phyloP scores from a whole-genome alignment of 2,113 vertebrate species.

The Aegithalos caudatus region DNA sequence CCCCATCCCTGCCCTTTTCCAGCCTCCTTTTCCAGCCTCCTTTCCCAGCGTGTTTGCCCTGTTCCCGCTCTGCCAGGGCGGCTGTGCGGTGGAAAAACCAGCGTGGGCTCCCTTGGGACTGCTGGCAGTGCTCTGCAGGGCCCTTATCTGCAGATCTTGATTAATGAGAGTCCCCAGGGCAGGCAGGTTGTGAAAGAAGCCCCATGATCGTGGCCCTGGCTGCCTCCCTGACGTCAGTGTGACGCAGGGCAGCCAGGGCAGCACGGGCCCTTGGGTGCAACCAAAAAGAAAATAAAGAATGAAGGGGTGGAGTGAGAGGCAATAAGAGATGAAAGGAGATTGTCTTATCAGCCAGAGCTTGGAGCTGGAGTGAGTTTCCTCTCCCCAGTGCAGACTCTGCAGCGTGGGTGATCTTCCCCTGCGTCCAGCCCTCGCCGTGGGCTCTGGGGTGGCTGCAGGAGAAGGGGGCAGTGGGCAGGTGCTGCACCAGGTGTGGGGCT shows the following conservation, averaged over 20 bases:
- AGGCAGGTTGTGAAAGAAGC: constrained; percentile 35
- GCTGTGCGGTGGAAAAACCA: not conserved
- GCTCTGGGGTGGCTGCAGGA: not conserved
- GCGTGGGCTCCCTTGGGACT: not conserved
- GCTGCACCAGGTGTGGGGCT: not conserved
- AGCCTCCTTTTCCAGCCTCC: not conserved
- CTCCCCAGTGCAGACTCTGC: not conserved
- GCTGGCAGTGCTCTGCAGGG: not conserved
- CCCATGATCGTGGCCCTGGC: not conserved
- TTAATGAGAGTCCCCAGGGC: not conserved
- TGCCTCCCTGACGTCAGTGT: constrained; percentile 40
- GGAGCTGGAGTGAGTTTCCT: not conserved
- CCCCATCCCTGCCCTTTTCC: not conserved
- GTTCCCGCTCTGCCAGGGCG: not conserved
- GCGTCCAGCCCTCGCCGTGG: not conserved
- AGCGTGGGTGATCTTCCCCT: not conserved
- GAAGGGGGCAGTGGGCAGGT: not conserved
- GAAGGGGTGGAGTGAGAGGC: not conserved
- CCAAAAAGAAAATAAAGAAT: not conserved
- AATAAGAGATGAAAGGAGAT: not conserved
- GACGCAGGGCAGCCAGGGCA: not conserved
- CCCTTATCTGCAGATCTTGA: not conserved
- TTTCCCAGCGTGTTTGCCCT: not conserved
- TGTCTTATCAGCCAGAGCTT: constrained; percentile 6
- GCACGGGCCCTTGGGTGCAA: not conserved